Evolutionary conservation across 2,797 vertebrate genomes (phyloP).

Genomic region (Acestrorhynchus altus): DNA sequence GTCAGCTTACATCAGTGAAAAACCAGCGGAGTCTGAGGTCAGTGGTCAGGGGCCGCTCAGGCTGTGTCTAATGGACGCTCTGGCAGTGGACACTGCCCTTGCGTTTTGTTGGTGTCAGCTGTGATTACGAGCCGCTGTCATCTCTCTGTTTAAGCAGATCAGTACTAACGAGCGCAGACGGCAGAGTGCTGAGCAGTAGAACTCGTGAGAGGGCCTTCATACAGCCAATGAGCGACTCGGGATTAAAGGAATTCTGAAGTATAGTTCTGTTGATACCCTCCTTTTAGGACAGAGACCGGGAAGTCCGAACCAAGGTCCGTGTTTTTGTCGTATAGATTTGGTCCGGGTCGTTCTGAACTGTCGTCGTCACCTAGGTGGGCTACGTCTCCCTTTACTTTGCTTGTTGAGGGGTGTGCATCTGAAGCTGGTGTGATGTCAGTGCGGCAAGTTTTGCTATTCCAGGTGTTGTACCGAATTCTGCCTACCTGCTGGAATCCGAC

Average conservation of each 20-base stretch:
- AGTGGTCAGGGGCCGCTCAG: background rate
- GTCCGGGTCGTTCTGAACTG: too few species aligned
- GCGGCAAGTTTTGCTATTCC: too few species aligned
- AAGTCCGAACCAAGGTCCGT: too few species aligned
- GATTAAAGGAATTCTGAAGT: background rate
- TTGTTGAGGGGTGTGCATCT: too few species aligned
- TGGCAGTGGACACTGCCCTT: background rate
- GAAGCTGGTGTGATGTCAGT: too few species aligned
- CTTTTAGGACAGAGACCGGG: too few species aligned
- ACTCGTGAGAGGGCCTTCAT: background rate
- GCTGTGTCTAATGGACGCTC: background rate
- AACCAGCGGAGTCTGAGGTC: background rate
- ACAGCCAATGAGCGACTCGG: background rate
- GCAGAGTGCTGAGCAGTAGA: background rate
- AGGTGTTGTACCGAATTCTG: too few species aligned
- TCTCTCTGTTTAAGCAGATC: constrained; percentile 1
- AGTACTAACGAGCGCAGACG: background rate
- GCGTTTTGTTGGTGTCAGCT: background rate
- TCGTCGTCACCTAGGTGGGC: too few species aligned
- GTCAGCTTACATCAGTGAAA: background rate
- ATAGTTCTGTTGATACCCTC: too few species aligned
- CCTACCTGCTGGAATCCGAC: too few species aligned
- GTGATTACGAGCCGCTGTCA: background rate
- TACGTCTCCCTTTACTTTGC: too few species aligned
- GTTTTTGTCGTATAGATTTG: too few species aligned